phyloP scores from a whole-genome alignment of 2,113 vertebrate species.

The Vimba vimba region DNA sequence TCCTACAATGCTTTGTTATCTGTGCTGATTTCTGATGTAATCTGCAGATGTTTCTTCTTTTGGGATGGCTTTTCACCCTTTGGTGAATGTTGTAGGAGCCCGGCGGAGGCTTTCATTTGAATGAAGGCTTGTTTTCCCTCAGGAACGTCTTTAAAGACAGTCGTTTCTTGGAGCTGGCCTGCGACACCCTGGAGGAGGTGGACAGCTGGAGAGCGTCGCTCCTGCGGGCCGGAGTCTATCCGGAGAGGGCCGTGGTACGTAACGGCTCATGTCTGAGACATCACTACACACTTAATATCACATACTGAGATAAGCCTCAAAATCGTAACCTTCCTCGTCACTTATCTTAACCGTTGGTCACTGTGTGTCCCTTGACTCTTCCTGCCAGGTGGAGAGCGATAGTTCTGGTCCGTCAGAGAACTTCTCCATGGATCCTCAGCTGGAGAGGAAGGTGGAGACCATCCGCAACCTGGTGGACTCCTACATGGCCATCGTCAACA shows the following conservation, averaged over 20 bases:
- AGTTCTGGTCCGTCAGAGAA: constrained; percentile 85
- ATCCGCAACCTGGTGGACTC: constrained; percentile 96
- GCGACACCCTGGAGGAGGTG: constrained; percentile 94
- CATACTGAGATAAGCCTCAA: no score
- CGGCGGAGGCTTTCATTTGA: background rate
- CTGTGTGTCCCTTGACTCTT: background rate
- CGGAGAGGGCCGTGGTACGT: constrained; percentile 89
- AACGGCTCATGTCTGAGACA: background rate
- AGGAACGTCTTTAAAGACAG: constrained; percentile 99
- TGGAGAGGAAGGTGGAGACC: constrained; percentile 97
- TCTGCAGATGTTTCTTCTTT: no score
- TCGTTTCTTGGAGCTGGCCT: constrained; percentile 93
- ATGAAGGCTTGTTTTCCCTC: constrained; percentile 26
- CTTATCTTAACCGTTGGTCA: background rate
- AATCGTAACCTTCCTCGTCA: background rate
- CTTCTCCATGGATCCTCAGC: constrained; percentile 96
- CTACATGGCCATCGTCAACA: constrained; percentile 98
- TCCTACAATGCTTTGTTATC: background rate
- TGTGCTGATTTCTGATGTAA: background rate
- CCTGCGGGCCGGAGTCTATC: constrained; percentile 93
- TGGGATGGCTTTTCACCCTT: no score
- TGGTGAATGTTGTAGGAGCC: no score
- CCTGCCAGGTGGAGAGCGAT: constrained; percentile 84
- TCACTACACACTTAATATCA: no score
- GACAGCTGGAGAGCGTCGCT: constrained; percentile 98